phyloP scores from a whole-genome alignment of 2,888 invertebrate genomes.

The Xanthia togata region DNA sequence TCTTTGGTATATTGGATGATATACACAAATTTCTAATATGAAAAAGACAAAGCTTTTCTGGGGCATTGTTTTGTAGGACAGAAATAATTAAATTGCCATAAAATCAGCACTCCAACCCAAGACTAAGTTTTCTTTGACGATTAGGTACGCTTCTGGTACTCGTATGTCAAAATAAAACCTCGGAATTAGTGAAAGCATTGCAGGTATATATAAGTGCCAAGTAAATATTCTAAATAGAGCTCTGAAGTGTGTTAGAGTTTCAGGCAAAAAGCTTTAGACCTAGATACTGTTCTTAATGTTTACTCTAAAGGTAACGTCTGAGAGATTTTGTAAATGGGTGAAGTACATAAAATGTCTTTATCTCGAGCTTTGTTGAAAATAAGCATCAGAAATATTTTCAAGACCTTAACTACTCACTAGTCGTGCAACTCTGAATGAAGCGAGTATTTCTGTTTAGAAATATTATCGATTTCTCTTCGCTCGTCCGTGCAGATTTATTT shows the following conservation, averaged over 20 bases:
- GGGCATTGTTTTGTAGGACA: neutral
- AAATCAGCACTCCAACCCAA: neutral
- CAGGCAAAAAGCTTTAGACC: conserved; percentile 18
- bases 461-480: neutral
- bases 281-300: conserved; percentile 5
- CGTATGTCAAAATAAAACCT: neutral
- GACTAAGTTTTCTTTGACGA: neutral
- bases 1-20: neutral
- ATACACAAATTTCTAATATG: neutral
- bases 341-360: neutral
- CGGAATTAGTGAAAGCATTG: neutral
- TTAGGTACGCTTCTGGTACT: neutral
- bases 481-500: no score
- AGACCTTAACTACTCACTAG: neutral
- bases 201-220: conserved; percentile 57
- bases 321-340: neutral
- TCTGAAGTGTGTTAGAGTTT: conserved; percentile 8
- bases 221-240: conserved; percentile 62
- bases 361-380: no score
- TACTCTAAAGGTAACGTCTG: neutral
- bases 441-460: neutral
- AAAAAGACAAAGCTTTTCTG: neutral
- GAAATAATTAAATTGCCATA: neutral
- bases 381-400: neutral
- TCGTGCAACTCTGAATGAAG: neutral